These are phyloP conservation scores for Plebejus anna DNA, from an alignment of 2,888 invertebrate genomes.

Conservation along the genomic window DNA sequence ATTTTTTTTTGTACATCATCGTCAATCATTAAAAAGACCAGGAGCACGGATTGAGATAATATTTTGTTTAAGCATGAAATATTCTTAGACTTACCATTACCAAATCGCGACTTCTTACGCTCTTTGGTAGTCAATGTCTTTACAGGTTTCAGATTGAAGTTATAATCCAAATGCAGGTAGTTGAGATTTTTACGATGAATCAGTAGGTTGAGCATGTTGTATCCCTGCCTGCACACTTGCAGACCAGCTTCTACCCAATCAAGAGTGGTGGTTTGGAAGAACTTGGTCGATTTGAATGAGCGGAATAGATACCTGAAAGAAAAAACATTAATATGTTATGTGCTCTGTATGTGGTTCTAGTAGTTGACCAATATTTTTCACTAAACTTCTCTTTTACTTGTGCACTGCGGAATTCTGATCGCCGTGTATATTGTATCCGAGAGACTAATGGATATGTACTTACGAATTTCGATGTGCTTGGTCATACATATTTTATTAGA, in stretches of 20 bases:
- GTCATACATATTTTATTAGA: too few species aligned
- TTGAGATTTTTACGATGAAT: slow-evolving; percentile 99
- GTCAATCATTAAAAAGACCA: too few species aligned
- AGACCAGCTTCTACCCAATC: slow-evolving; percentile 99
- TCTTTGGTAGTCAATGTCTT: slow-evolving; percentile 99
- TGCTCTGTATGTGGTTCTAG: too few species aligned
- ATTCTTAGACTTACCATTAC: slow-evolving; percentile 84
- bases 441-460: too few species aligned
- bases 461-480: too few species aligned
- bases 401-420: too few species aligned
- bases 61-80: not conserved
- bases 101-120: slow-evolving; percentile 98
- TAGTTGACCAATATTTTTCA: too few species aligned
- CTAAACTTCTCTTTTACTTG: too few species aligned
- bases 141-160: slow-evolving; percentile 99
- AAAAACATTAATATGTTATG: not conserved
- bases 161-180: slow-evolving; percentile 99
- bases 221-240: slow-evolving; percentile 99
- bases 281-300: slow-evolving; percentile 99
- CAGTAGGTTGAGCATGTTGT: slow-evolving; percentile 99
- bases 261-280: slow-evolving; percentile 99
- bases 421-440: too few species aligned
- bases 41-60: too few species aligned
- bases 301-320: slow-evolving; percentile 93
- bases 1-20: too few species aligned